A percentile compares a stretch with the other conserved stretches of the same genome.
Evolutionary conservation across 2,113 vertebrate species (phyloP).

Genomic region (Pseudonaja textilis): DNA sequence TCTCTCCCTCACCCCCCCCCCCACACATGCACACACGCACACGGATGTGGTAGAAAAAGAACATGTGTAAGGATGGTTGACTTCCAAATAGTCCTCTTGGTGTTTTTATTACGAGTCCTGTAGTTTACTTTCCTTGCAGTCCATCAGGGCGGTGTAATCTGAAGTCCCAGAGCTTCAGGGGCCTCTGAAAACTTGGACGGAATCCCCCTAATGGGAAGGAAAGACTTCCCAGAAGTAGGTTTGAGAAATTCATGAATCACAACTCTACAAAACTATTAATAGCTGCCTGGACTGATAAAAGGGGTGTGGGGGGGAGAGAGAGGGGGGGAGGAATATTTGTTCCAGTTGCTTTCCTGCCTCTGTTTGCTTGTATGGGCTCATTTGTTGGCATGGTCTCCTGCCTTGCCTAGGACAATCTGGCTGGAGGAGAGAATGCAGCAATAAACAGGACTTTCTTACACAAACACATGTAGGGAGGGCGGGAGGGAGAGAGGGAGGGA

Average conservation of each 20-base stretch:
- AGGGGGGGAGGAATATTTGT: background rate
- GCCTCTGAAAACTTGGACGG: background rate
- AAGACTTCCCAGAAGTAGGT: background rate
- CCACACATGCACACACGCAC: background rate
- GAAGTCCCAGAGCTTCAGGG: background rate
- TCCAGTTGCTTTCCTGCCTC: background rate
- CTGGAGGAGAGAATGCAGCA: background rate
- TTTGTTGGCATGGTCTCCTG: background rate
- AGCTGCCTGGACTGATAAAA: background rate
- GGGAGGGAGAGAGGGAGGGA: too few relatives aligned
- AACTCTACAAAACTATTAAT: background rate
- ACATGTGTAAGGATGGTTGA: background rate
- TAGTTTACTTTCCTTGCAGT: background rate
- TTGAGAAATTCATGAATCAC: background rate
- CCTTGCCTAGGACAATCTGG: background rate
- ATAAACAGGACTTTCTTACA: background rate
- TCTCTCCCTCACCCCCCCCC: background rate
- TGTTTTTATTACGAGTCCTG: background rate
- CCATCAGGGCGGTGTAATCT: background rate
- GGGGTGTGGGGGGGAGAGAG: accelerated
- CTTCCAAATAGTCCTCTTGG: background rate
- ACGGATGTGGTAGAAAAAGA: background rate
- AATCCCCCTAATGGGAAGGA: background rate
- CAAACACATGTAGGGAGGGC: background rate
- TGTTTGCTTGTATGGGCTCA: background rate